These are phyloP conservation scores for Sparidentex hasta DNA, from an alignment of 2,797 vertebrate genomes.

Conservation along the genomic window DNA sequence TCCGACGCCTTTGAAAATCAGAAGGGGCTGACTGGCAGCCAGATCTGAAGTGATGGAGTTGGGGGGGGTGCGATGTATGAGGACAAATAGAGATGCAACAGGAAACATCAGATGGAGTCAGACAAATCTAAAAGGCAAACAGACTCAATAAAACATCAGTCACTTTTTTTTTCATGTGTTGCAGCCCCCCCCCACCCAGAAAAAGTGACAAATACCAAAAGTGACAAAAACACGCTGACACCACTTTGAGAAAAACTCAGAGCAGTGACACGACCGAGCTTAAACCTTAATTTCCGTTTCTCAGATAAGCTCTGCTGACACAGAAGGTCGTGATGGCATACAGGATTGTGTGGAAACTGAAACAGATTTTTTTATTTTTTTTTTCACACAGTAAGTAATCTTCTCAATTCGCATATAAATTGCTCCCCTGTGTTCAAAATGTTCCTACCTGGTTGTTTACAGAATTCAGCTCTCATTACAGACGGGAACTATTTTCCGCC, in stretches of 20 bases:
- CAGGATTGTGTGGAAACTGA: slow-evolving; percentile 2
- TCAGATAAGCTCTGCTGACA: too few species aligned
- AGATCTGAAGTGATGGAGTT: slow-evolving; percentile 74
- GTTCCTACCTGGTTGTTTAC: slow-evolving; percentile 52
- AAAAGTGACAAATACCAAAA: slow-evolving; percentile 28
- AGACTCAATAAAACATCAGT: slow-evolving; percentile 80
- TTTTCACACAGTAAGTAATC: not conserved
- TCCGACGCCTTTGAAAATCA: slow-evolving; percentile 75
- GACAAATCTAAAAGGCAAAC: slow-evolving; percentile 75
- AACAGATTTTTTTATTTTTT: slow-evolving; percentile 2
- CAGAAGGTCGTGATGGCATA: not conserved
- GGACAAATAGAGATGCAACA: slow-evolving; percentile 75
- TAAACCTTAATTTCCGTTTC: slow-evolving; percentile 15
- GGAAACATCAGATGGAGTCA: slow-evolving; percentile 71
- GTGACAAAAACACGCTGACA: slow-evolving; percentile 22
- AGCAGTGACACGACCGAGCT: not conserved
- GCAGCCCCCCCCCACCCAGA: not conserved
- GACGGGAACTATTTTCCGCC: slow-evolving; percentile 53
- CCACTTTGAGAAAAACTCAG: slow-evolving; percentile 38
- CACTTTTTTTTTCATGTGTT: slow-evolving; percentile 33
- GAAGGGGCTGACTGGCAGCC: slow-evolving; percentile 76
- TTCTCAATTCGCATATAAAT: slow-evolving; percentile 5
- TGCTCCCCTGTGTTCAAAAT: slow-evolving; percentile 5
- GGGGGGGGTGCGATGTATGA: slow-evolving; percentile 32
- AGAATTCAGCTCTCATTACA: slow-evolving; percentile 42